Conservation (phyloP, 2,113 vertebrate species). For the Centropus unirufus region DNA sequence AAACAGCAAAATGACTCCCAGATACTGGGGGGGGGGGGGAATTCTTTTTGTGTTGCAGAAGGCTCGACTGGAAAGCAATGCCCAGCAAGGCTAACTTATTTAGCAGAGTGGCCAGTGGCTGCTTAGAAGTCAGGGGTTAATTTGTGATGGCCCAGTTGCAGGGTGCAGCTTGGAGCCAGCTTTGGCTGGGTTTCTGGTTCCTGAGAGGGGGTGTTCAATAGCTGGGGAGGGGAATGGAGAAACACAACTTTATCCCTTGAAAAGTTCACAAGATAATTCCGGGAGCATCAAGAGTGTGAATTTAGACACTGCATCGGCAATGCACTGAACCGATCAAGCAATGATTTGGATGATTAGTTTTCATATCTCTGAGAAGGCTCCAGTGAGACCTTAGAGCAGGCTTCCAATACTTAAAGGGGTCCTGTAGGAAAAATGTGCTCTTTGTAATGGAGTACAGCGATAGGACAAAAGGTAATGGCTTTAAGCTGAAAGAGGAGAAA, state of each 20-base stretch:
- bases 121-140: fast-evolving
- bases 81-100: background rate
- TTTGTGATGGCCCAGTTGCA: no score
- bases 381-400: no score
- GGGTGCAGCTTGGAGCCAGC: background rate
- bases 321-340: background rate
- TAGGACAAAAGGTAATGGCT: no score
- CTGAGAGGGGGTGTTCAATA: background rate
- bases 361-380: background rate
- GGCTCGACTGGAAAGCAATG: background rate
- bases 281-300: background rate
- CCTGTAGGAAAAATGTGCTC: no score
- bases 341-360: background rate
- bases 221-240: fast-evolving
- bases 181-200: background rate
- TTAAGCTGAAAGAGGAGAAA: no score
- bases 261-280: background rate
- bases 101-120: background rate
- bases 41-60: background rate
- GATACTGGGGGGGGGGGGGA: background rate
- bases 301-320: background rate
- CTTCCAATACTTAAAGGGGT: no score
- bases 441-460: no score
- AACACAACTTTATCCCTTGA: background rate
- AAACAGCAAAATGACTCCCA: background rate